These are phyloP conservation scores for Paratrypauchen microcephalus DNA, from an alignment of 2,797 vertebrate species.

Conservation along the genomic window DNA sequence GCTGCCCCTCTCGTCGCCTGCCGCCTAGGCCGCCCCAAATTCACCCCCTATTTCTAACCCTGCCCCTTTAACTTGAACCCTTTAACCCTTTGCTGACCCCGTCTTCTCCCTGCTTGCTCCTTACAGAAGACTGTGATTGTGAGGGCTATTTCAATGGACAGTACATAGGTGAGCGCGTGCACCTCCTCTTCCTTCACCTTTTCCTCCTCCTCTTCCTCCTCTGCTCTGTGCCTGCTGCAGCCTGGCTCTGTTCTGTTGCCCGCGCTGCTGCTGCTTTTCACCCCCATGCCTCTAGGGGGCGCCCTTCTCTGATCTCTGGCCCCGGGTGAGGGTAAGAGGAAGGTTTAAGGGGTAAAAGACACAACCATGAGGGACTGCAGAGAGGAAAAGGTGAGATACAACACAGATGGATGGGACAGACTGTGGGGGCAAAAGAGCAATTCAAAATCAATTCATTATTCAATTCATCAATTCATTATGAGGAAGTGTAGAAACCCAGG, in stretches of 20 bases:
- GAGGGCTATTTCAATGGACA: constrained; percentile 95
- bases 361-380: background rate
- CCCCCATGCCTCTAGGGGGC: constrained; percentile 27
- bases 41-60: constrained; percentile 25
- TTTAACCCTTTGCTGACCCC: constrained; percentile 70
- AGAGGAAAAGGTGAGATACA: constrained; percentile 7
- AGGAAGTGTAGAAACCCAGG: background rate
- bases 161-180: constrained; percentile 91
- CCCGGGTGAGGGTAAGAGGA: constrained; percentile 40
- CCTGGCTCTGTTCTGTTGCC: constrained; percentile 60
- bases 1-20: constrained; percentile 53
- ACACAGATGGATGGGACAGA: background rate
- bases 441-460: too few relatives aligned
- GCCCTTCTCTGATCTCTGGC: constrained; percentile 16
- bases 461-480: background rate
- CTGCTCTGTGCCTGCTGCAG: constrained; percentile 67
- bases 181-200: constrained; percentile 49
- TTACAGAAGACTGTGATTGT: constrained; percentile 94
- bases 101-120: constrained; percentile 78
- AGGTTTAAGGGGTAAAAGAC: constrained; percentile 20
- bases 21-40: constrained; percentile 27
- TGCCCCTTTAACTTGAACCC: constrained; percentile 48
- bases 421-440: constrained; percentile 4
- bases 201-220: constrained; percentile 44
- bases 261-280: constrained; percentile 21